A percentile compares a stretch with the other conserved stretches of the same genome.
Evolutionary conservation across 2,797 vertebrate genomes (phyloP).

Genomic region (Peromyscus attwateri): DNA sequence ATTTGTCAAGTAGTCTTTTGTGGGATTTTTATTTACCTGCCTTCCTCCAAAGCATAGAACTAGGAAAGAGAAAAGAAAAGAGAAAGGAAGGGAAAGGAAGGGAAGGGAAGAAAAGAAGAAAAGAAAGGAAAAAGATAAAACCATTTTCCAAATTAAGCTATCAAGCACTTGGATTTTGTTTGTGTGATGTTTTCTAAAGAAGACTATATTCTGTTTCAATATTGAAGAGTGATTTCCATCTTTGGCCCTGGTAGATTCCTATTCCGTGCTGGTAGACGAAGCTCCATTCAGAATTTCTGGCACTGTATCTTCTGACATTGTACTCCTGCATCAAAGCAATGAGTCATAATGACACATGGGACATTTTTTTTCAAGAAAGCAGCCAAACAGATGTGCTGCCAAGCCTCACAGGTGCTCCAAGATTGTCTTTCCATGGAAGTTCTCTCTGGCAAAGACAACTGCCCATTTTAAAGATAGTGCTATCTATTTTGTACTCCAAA

Average conservation of each 20-base stretch:
- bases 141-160: neutral
- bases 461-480: slow-evolving; percentile 46
- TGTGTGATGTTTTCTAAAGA: neutral
- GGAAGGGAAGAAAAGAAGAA: neutral
- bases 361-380: slow-evolving; percentile 55
- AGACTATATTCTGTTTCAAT: slow-evolving; percentile 4
- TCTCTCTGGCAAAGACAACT: slow-evolving; percentile 27
- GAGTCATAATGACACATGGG: slow-evolving; percentile 70
- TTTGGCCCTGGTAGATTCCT: slow-evolving; percentile 24
- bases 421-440: slow-evolving; percentile 57
- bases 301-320: neutral
- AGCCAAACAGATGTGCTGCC: slow-evolving; percentile 74
- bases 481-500: slow-evolving; percentile 27
- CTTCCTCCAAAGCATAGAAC: neutral
- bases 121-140: neutral
- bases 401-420: slow-evolving; percentile 63
- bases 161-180: neutral
- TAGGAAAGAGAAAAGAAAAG: neutral
- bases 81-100: neutral
- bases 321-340: neutral
- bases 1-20: neutral
- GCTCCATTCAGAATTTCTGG: slow-evolving; percentile 58
- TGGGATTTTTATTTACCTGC: neutral
- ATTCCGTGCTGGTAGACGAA: neutral
- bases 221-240: slow-evolving; percentile 1